Evolutionary conservation across 1,140 invertebrate genomes (phyloP).

Genomic region (Atta cephalotes): DNA sequence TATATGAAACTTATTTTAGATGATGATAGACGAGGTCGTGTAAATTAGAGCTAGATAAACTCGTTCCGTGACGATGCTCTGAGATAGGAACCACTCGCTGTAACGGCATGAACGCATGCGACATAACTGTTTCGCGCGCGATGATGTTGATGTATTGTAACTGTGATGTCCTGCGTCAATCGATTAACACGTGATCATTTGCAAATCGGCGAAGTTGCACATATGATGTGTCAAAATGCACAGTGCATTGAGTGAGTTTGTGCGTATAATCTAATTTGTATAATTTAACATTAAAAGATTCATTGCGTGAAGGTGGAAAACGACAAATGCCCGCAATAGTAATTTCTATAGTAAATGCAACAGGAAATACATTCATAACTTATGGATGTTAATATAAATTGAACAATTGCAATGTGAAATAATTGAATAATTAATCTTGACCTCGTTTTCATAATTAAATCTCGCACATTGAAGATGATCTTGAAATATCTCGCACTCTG

Average conservation of each 20-base stretch:
- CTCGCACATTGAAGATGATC: background rate
- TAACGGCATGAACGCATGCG: constrained; percentile 8
- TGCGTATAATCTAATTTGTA: background rate
- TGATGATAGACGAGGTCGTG: background rate
- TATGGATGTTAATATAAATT: background rate
- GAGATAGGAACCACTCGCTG: background rate
- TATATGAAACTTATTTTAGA: background rate
- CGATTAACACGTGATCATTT: constrained; percentile 61
- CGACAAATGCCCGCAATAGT: background rate
- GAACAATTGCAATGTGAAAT: background rate
- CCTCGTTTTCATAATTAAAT: background rate
- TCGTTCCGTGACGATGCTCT: constrained; percentile 1
- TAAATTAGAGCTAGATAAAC: constrained; percentile 6
- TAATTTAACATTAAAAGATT: background rate
- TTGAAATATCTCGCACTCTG: background rate
- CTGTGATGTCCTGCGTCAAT: constrained; percentile 31
- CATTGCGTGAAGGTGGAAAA: background rate
- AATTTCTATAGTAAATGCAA: background rate
- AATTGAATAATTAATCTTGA: background rate
- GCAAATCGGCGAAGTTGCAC: constrained; percentile 21
- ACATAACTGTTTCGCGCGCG: constrained; percentile 19
- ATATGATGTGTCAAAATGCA: background rate
- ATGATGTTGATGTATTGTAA: constrained; percentile 27
- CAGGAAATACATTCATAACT: background rate
- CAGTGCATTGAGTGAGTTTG: background rate